Percentiles rank a stretch among this genome's conserved stretches.
These are phyloP conservation scores for Sinocyclocheilus anophthalmus DNA, from an alignment of 2,113 vertebrate genomes.

Conservation along the genomic window DNA sequence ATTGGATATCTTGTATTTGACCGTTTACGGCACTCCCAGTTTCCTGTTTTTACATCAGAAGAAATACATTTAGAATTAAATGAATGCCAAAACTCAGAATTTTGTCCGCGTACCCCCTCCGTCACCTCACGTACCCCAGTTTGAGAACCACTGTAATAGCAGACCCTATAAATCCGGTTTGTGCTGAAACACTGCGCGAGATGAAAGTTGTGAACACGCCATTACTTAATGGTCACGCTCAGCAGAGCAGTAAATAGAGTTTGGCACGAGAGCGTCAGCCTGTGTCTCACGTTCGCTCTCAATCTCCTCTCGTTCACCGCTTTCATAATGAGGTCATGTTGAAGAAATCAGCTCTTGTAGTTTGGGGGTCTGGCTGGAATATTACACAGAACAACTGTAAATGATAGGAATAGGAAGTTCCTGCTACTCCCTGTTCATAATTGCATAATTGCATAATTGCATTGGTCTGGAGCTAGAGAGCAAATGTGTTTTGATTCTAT, in stretches of 20 bases:
- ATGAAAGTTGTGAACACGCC: conserved; percentile 15
- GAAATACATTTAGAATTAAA: too few species aligned
- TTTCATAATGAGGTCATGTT: neutral
- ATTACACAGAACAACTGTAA: neutral
- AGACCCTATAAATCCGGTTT: conserved; percentile 17
- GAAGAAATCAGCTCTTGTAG: neutral
- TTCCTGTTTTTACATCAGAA: too few species aligned
- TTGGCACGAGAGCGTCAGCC: neutral
- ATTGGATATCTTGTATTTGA: too few species aligned
- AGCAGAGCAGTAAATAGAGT: conserved; percentile 38
- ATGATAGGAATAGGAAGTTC: neutral
- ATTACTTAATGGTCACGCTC: conserved; percentile 33
- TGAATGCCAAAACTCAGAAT: too few species aligned
- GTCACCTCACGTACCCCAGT: too few species aligned
- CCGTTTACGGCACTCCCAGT: too few species aligned
- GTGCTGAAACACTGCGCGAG: conserved; percentile 2
- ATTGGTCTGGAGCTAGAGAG: too few species aligned
- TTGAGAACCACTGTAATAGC: too few species aligned
- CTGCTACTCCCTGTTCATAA: neutral
- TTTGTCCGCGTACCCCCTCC: too few species aligned
- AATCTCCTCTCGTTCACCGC: neutral
- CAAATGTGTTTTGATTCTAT: too few species aligned
- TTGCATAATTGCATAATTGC: too few species aligned
- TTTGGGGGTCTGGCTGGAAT: neutral
- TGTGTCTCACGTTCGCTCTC: neutral